Conservation (phyloP, 2,797 vertebrate species). For the Falco concolor region DNA sequence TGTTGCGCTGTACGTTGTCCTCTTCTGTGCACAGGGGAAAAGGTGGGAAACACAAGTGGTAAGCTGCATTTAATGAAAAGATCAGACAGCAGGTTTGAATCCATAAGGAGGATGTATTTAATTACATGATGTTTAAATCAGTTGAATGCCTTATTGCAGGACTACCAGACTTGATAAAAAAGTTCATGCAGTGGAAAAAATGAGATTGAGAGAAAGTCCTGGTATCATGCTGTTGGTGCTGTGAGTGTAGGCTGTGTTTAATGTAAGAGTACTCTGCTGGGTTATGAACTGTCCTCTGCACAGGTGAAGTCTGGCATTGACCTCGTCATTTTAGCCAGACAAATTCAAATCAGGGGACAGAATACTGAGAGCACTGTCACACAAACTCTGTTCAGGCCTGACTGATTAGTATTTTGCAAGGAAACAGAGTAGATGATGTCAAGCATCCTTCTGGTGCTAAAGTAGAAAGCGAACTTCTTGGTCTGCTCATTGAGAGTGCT, state of each 20-base stretch:
- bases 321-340: rapidly evolving
- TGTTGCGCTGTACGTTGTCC: too few species aligned
- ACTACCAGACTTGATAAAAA: background rate
- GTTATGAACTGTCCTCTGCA: background rate
- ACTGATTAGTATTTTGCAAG: background rate
- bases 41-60: background rate
- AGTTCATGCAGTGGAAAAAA: background rate
- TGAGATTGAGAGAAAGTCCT: too few species aligned
- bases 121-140: background rate
- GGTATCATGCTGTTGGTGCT: background rate
- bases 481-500: background rate
- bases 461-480: background rate
- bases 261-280: background rate
- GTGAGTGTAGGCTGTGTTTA: background rate
- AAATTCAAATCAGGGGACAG: too few species aligned
- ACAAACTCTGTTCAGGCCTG: rapidly evolving
- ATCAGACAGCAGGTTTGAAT: background rate
- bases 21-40: too few species aligned
- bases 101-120: background rate
- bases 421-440: background rate
- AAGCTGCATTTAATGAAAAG: background rate
- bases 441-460: background rate
- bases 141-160: background rate
- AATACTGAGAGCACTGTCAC: background rate
- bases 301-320: background rate